Conservation (phyloP, 2,888 invertebrate species). For the Dorcus hopei region DNA sequence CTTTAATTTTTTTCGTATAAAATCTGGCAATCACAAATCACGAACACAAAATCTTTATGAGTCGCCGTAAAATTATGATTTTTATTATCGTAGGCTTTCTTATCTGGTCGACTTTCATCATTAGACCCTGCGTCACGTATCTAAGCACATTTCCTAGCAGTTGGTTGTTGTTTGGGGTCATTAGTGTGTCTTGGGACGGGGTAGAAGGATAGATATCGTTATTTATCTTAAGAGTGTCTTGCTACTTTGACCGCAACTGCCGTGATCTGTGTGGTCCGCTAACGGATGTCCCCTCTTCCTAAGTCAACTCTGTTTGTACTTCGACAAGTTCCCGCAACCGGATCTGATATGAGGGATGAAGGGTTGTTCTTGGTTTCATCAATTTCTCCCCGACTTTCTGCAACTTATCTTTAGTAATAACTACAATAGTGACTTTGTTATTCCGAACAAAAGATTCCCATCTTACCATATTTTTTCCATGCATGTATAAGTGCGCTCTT, state of each 20-base stretch:
- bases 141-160: slow-evolving; percentile 37
- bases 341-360: slow-evolving; percentile 46
- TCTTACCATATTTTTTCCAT: not conserved
- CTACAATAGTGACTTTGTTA: slow-evolving; percentile 26
- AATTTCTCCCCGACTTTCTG: slow-evolving; percentile 34
- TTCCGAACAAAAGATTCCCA: not conserved
- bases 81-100: slow-evolving; percentile 31
- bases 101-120: slow-evolving; percentile 29
- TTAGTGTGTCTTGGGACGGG: slow-evolving; percentile 45
- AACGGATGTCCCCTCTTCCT: slow-evolving; percentile 38
- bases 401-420: slow-evolving; percentile 39
- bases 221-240: slow-evolving; percentile 50
- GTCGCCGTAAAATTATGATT: slow-evolving; percentile 32
- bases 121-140: slow-evolving; percentile 39
- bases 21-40: not conserved
- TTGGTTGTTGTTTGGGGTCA: slow-evolving; percentile 47
- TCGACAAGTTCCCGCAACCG: slow-evolving; percentile 44
- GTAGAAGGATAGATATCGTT: slow-evolving; percentile 47
- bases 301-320: slow-evolving; percentile 47
- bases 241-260: slow-evolving; percentile 43
- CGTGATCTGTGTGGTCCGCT: slow-evolving; percentile 45
- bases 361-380: slow-evolving; percentile 44
- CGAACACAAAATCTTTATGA: slow-evolving; percentile 1
- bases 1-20: not conserved
- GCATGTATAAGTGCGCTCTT: no score